Base-by-base conservation (phyloP, 2,797 vertebrate genomes). In the Tragopan temminckii region DNA sequence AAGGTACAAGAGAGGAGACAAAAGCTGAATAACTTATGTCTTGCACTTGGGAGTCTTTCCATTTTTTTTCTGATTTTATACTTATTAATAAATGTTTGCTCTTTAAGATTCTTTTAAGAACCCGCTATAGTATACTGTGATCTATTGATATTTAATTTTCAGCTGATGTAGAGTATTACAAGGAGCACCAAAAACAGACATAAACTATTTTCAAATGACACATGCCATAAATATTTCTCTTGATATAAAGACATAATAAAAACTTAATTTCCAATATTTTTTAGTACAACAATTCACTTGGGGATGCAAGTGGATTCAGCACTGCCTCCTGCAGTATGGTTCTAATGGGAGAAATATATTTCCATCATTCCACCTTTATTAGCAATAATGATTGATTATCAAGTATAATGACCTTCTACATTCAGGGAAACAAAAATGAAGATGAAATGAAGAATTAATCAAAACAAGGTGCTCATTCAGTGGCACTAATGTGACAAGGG, bases 401-500 rank as follows among this genome's bases (percentile, higher is more conserved):
- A 68, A 80, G 33, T n/a, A 50, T 18, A 70, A 35, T 25, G 15
- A 83, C 63, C 1, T 14, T 46, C 42, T 66, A 6, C 1, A 0
- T 71, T 70, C 8, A 81, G 36, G 23, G 42, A 77, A 90, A 80
- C 13, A 74, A 58, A 79, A 86, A 43, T 43, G 42, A 43, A 77
- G 11, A 33, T 87, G n/a, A 45, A 90, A 58, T 36, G 25, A 74
- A 77, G 7, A 40, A 68, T 86, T 67, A 77, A 42, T 16, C 11
- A 69, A 70, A 93, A 45, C 13, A 62, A 27, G 13, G 15, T 67
- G 24, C 3, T 69, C 29, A 33, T 48, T 78, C 57, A 80, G 23
- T 10, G 13, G 11, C 58, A 62, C 18, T 4, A 7, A 18, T 1
- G 1, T 33, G 21, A 43, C 15, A 55, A 0, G 3, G 33, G 19